Evolutionary conservation across 2,888 invertebrate genomes (phyloP).

Genomic region (Glaucopsyche alexis): DNA sequence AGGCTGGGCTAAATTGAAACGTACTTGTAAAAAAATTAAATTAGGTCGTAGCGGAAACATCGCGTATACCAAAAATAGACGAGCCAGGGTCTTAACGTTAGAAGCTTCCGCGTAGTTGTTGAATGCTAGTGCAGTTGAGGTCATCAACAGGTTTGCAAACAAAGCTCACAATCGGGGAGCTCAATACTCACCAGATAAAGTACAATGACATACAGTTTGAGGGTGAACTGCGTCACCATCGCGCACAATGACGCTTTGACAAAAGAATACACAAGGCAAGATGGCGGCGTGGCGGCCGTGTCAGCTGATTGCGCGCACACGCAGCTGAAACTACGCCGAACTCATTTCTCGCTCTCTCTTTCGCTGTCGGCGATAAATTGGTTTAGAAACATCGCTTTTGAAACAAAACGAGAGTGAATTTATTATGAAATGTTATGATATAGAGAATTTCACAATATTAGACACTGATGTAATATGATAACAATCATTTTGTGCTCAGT

Average conservation of each 20-base stretch:
- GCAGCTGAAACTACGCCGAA: slow-evolving; percentile 56
- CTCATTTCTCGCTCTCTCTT: slow-evolving; percentile 64
- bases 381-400: slow-evolving; percentile 15
- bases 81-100: slow-evolving; percentile 62
- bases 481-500: not conserved
- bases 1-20: slow-evolving; percentile 31
- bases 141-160: slow-evolving; percentile 49
- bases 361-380: slow-evolving; percentile 21
- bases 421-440: slow-evolving; percentile 5
- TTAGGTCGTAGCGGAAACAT: slow-evolving; percentile 57
- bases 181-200: slow-evolving; percentile 40
- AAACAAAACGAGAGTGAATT: slow-evolving; percentile 20
- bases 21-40: slow-evolving; percentile 38
- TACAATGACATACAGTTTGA: slow-evolving; percentile 72
- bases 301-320: slow-evolving; percentile 75
- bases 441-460: not conserved
- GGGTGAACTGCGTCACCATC: slow-evolving; percentile 64
- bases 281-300: slow-evolving; percentile 73
- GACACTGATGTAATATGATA: not conserved
- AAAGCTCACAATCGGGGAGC: slow-evolving; percentile 48
- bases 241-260: slow-evolving; percentile 70
- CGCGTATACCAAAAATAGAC: slow-evolving; percentile 68
- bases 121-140: slow-evolving; percentile 48
- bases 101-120: slow-evolving; percentile 61
- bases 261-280: slow-evolving; percentile 69